These are phyloP conservation scores for Dipodomys ordii DNA, from an alignment of 2,113 vertebrate species.

Conservation along the genomic window DNA sequence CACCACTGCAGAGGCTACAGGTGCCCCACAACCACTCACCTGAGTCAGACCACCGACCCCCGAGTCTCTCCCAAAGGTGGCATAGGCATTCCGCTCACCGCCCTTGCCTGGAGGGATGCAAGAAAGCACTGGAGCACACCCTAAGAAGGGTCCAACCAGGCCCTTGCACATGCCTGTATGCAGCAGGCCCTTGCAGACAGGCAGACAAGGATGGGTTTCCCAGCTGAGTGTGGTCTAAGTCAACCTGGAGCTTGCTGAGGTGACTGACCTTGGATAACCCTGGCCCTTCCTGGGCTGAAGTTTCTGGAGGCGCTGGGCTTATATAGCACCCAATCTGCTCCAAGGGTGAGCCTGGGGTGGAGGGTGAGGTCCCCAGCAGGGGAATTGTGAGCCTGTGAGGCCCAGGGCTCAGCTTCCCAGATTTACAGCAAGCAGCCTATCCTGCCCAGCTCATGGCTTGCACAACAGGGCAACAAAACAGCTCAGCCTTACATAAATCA, in stretches of 20 bases:
- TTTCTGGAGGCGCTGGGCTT: too few species aligned
- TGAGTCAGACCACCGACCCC: slow-evolving; percentile 86
- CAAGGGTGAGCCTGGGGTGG: too few species aligned
- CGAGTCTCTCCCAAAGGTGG: slow-evolving; percentile 93
- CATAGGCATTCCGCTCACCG: slow-evolving; percentile 91
- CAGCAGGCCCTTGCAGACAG: neutral
- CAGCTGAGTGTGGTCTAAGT: too few species aligned
- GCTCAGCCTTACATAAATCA: neutral
- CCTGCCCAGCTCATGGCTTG: too few species aligned
- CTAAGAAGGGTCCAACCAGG: neutral
- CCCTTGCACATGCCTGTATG: neutral
- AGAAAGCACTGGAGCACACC: neutral
- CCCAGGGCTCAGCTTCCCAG: too few species aligned
- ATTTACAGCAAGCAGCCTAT: too few species aligned
- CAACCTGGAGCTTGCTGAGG: neutral
- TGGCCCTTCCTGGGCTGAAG: too few species aligned
- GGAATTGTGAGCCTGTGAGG: too few species aligned
- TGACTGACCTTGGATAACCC: too few species aligned
- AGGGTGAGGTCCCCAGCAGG: too few species aligned
- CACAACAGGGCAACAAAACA: neutral
- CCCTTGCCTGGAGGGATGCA: slow-evolving; percentile 90
- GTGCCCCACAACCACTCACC: slow-evolving; percentile 78
- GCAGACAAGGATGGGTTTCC: neutral
- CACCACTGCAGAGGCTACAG: neutral
- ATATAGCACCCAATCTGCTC: too few species aligned